A percentile compares a stretch with the other conserved stretches of the same genome.
Conservation (phyloP, 2,888 invertebrate species). For the Norana najaformis region DNA sequence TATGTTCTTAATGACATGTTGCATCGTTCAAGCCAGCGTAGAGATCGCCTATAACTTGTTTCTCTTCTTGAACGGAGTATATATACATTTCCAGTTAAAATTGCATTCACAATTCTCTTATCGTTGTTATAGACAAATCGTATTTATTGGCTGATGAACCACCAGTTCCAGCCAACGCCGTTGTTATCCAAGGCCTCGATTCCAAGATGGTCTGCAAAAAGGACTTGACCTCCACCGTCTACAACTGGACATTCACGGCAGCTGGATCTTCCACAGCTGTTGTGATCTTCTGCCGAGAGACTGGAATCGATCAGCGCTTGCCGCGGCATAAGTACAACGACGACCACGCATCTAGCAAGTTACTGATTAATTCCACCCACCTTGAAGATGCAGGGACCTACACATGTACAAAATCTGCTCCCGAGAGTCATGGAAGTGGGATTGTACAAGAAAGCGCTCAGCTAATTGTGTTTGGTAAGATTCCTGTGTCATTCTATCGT, state of each 20-base stretch:
- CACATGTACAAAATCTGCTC: background rate
- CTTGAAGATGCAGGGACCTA: constrained; percentile 5
- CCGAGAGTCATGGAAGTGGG: background rate
- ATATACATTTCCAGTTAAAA: background rate
- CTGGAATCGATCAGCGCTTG: background rate
- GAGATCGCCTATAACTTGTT: too few species aligned
- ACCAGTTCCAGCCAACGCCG: background rate
- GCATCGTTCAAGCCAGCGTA: too few species aligned
- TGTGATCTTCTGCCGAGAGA: background rate
- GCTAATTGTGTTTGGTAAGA: constrained; percentile 1
- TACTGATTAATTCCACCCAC: background rate
- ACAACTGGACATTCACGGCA: background rate
- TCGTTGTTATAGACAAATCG: too few species aligned
- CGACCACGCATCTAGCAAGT: background rate
- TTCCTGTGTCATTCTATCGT: background rate
- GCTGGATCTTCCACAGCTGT: background rate
- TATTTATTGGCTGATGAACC: background rate
- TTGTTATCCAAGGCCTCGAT: background rate
- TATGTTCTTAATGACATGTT: too few species aligned
- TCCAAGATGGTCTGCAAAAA: background rate
- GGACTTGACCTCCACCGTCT: background rate
- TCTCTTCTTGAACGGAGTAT: too few species aligned
- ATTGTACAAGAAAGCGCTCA: constrained; percentile 5
- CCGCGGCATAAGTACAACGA: background rate
- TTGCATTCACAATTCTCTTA: background rate